These are phyloP conservation scores for Zaprionus lachaisei DNA, from an alignment of 1,140 invertebrate genomes.

Conservation along the genomic window DNA sequence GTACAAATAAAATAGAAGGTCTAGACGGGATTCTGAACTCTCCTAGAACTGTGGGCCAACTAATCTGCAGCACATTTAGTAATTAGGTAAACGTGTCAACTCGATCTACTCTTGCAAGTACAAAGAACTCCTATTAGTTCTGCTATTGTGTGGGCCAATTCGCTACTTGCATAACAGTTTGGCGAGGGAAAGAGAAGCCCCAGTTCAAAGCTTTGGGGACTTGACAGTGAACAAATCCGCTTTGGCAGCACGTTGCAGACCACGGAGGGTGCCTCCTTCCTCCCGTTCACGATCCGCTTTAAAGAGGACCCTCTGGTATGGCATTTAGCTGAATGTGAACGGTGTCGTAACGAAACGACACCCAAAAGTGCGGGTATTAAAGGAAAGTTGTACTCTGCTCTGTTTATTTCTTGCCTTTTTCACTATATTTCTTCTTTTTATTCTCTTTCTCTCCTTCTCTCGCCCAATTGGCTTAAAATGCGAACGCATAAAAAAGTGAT, in stretches of 20 bases:
- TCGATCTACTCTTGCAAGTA: not conserved
- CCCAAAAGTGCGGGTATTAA: constrained; percentile 77
- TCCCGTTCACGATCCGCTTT: constrained; percentile 9
- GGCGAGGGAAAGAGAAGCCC: not conserved
- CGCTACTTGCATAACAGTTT: constrained; percentile 11
- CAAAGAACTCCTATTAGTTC: constrained; percentile 13
- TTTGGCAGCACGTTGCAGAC: constrained; percentile 34
- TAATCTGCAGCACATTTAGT: not conserved
- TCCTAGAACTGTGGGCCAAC: too few species aligned
- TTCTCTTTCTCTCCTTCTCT: constrained; percentile 7
- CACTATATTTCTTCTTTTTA: constrained; percentile 18
- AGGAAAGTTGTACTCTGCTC: constrained; percentile 54
- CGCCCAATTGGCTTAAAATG: constrained; percentile 72
- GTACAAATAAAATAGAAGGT: too few species aligned
- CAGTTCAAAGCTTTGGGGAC: constrained; percentile 11
- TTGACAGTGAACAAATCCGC: constrained; percentile 36
- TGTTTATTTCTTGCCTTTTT: not conserved
- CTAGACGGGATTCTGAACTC: too few species aligned
- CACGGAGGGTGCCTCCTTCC: constrained; percentile 2
- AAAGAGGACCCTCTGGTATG: constrained; percentile 46
- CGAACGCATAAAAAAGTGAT: constrained; percentile 55
- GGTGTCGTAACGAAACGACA: constrained; percentile 59
- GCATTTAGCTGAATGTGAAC: constrained; percentile 71
- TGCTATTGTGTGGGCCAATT: constrained; percentile 34
- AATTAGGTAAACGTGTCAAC: constrained; percentile 26